Conservation (phyloP, 2,888 invertebrate genomes). For the Eretmocerus hayati region DNA sequence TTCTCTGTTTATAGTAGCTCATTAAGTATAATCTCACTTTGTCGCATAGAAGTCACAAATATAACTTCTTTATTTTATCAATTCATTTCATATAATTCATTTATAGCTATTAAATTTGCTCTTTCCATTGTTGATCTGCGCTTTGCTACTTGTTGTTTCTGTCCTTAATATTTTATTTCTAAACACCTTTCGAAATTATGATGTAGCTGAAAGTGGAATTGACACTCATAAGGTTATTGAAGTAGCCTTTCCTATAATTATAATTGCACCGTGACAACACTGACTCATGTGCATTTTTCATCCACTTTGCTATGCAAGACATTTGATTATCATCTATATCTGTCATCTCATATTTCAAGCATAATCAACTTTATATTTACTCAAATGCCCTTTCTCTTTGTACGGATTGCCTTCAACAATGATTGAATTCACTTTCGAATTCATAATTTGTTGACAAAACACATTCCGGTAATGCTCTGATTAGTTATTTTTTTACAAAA, state of each 20-base stretch:
- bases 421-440: too few species aligned
- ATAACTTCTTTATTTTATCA: constrained; percentile 25
- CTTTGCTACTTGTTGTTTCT: constrained; percentile 21
- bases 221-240: constrained; percentile 47
- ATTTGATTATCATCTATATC: too few species aligned
- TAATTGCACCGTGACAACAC: constrained; percentile 44
- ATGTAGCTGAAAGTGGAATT: constrained; percentile 46
- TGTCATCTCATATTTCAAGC: too few species aligned
- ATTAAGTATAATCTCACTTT: constrained; percentile 54
- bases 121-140: constrained; percentile 25
- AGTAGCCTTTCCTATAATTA: constrained; percentile 41
- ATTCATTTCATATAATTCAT: constrained; percentile 28
- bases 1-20: constrained; percentile 40
- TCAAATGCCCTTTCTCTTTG: too few species aligned
- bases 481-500: too few species aligned
- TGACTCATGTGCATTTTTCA: constrained; percentile 34
- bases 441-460: too few species aligned
- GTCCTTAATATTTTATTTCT: constrained; percentile 27
- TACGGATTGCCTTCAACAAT: too few species aligned
- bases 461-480: too few species aligned
- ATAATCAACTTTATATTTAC: too few species aligned
- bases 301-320: too few species aligned
- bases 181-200: constrained; percentile 39
- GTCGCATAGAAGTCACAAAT: constrained; percentile 47
- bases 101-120: constrained; percentile 35